A percentile compares a stretch with the other conserved stretches of the same genome.
Evolutionary conservation across 2,113 vertebrate genomes (phyloP).

Genomic region (Plestiodon gilberti): DNA sequence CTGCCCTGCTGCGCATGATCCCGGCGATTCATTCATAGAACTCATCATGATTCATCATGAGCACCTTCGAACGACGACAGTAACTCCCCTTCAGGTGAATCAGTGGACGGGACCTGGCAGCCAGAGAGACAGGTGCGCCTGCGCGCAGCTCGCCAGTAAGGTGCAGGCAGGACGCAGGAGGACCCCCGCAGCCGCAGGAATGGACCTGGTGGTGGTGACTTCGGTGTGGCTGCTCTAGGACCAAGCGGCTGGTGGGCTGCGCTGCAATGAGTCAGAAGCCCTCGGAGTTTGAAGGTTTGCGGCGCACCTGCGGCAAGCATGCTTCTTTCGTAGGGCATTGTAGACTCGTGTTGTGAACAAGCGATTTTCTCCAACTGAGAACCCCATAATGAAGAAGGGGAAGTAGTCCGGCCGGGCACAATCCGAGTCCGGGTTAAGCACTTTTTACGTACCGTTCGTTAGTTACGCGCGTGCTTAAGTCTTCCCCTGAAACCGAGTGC

Average conservation of each 20-base stretch:
- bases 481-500: no score
- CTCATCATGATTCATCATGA: no score
- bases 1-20: no score
- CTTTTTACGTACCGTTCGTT: background rate
- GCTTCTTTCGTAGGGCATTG: background rate
- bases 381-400: no score
- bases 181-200: background rate
- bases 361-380: no score
- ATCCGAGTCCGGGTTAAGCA: background rate
- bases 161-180: no score
- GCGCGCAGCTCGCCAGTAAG: background rate
- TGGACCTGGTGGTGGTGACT: no score
- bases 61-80: no score
- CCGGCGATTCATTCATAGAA: background rate
- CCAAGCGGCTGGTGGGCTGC: background rate
- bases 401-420: rapidly evolving
- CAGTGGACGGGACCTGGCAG: background rate
- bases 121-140: background rate
- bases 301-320: background rate
- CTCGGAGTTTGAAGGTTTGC: background rate
- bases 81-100: background rate
- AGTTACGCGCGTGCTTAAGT: no score
- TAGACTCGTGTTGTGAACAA: background rate
- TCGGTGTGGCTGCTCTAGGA: background rate
- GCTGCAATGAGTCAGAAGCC: background rate